Conservation (phyloP, 2,113 vertebrate genomes). For the Anhinga anhinga region DNA sequence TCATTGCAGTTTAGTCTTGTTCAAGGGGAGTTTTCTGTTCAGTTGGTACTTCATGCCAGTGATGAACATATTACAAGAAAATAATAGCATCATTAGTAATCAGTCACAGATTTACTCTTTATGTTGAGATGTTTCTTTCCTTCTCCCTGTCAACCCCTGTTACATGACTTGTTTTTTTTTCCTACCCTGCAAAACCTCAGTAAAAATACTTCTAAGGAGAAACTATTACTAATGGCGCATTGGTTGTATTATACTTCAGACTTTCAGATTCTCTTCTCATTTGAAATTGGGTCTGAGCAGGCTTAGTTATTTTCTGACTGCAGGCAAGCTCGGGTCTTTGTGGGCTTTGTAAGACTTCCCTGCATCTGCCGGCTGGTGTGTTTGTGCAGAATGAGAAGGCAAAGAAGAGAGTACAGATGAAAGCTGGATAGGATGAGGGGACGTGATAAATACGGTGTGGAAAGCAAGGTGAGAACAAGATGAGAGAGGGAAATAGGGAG, state of each 20-base stretch:
- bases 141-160: not conserved
- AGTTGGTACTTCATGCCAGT: not conserved
- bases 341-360: not conserved
- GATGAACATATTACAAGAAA: not conserved
- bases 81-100: not conserved
- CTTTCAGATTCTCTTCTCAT: not conserved
- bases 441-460: fast-evolving
- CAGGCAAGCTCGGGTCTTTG: not conserved
- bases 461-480: not conserved
- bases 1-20: fast-evolving
- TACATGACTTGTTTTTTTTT: not conserved
- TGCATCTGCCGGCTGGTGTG: fast-evolving
- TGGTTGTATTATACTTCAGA: not conserved
- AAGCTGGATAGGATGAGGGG: not conserved
- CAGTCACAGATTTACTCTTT: not conserved
- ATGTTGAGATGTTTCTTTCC: not conserved
- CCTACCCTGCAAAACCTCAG: not conserved
- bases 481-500: not conserved
- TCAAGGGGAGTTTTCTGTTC: not conserved
- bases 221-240: not conserved
- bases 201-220: not conserved
- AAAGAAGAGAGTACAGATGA: not conserved
- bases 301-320: not conserved
- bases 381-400: not conserved
- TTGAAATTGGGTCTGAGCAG: not conserved